Evolutionary conservation across 2,888 invertebrate genomes (phyloP).

Genomic region (Drosophila yooni): DNA sequence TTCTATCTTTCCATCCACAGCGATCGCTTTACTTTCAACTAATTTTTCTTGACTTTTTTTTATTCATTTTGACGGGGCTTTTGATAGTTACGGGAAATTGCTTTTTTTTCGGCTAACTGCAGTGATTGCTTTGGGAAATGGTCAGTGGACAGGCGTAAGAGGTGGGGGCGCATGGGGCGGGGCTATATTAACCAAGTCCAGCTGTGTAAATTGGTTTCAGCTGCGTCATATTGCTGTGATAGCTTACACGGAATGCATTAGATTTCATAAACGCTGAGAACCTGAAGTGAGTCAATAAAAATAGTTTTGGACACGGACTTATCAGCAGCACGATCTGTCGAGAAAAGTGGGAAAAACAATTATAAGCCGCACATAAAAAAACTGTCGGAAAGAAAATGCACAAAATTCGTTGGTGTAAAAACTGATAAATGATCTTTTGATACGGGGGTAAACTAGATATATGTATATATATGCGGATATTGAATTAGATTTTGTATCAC

Average conservation of each 20-base stretch:
- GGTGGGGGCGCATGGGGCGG: neutral
- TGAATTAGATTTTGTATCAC: neutral
- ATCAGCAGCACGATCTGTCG: constrained; percentile 48
- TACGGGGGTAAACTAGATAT: neutral
- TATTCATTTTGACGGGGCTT: constrained; percentile 52
- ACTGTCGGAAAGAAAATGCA: constrained; percentile 21
- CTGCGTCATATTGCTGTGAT: constrained; percentile 44
- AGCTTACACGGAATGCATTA: constrained; percentile 23
- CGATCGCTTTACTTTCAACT: constrained; percentile 64
- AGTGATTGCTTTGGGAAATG: constrained; percentile 43
- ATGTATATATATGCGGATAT: neutral
- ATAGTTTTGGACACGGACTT: constrained; percentile 14
- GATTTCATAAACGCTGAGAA: constrained; percentile 33
- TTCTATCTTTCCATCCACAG: neutral
- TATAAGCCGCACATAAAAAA: constrained; percentile 17
- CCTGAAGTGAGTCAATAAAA: constrained; percentile 32
- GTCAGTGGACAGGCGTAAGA: neutral
- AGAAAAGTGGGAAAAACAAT: constrained; percentile 13
- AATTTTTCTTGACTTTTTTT: constrained; percentile 43
- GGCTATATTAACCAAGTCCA: constrained; percentile 31
- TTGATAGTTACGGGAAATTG: constrained; percentile 68
- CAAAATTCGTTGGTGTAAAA: constrained; percentile 20
- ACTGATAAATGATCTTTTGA: constrained; percentile 19
- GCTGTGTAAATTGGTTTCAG: constrained; percentile 60
- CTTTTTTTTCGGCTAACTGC: constrained; percentile 44